Conservation (phyloP, 2,113 vertebrate genomes). For the Dromiciops gliroides region DNA sequence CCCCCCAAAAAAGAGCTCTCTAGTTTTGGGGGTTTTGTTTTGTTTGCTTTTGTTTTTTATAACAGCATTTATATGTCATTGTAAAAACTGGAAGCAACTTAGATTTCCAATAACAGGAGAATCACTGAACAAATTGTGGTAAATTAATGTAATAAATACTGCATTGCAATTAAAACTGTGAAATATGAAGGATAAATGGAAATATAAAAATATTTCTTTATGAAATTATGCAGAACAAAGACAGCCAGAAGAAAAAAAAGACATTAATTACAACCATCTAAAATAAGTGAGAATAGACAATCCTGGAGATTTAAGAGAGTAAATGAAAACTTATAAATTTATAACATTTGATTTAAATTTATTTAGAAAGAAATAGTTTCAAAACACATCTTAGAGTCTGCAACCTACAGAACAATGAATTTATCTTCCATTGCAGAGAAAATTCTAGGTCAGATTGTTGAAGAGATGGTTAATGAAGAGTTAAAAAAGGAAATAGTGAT, state of each 20-base stretch:
- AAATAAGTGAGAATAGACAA: background rate
- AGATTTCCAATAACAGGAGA: background rate
- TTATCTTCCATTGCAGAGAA: background rate
- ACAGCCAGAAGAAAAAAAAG: background rate
- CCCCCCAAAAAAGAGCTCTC: background rate
- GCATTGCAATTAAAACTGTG: background rate
- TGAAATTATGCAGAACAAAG: background rate
- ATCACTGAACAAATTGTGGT: background rate
- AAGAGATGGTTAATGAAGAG: background rate
- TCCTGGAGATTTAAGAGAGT: background rate
- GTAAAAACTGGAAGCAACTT: background rate
- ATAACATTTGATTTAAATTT: background rate
- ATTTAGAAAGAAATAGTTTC: background rate
- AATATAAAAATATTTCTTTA: background rate
- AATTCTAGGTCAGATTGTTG: background rate
- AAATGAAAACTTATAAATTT: background rate
- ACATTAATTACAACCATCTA: background rate
- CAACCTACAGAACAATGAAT: background rate
- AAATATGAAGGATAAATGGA: background rate
- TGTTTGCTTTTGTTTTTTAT: background rate
- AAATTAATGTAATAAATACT: background rate
- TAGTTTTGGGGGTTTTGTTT: too few species aligned
- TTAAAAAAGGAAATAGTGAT: background rate
- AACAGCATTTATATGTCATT: background rate
- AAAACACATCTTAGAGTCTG: background rate